A percentile compares a stretch with the other conserved stretches of the same genome.
Conservation (phyloP, 1,140 invertebrate species). For the Drosophila sturtevanti region DNA sequence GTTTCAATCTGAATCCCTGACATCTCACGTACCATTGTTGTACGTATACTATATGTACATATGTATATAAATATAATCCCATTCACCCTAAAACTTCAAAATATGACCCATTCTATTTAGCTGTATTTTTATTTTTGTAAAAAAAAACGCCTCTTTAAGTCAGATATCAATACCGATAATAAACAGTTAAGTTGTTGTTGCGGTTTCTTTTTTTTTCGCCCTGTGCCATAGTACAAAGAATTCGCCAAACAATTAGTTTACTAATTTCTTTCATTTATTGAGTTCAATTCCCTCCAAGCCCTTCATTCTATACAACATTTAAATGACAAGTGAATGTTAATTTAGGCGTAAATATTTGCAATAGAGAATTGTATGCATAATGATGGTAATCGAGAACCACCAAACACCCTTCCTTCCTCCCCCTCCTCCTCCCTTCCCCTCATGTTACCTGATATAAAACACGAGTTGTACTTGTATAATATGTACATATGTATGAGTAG, state of each 20-base stretch:
- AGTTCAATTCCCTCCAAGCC: background rate
- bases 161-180: slow-evolving; percentile 4
- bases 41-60: slow-evolving; percentile 6
- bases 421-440: background rate
- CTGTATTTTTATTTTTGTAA: slow-evolving; percentile 5
- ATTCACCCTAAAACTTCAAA: slow-evolving; percentile 10
- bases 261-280: background rate
- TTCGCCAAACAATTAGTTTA: background rate
- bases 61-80: slow-evolving; percentile 10
- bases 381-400: background rate
- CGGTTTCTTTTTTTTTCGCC: too few species aligned
- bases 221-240: too few species aligned
- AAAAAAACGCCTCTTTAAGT: slow-evolving; percentile 10
- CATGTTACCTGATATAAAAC: background rate
- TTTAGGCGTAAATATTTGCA: background rate
- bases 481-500: background rate
- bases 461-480: slow-evolving; percentile 1
- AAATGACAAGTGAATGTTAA: background rate
- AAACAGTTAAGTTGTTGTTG: background rate
- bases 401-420: background rate
- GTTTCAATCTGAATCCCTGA: slow-evolving; percentile 7
- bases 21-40: slow-evolving; percentile 20
- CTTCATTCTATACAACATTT: background rate
- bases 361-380: too few species aligned
- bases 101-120: background rate